Percentiles rank a stretch among this genome's conserved stretches.
phyloP scores from a whole-genome alignment of 2,113 vertebrate genomes.

The Marmota monax region DNA sequence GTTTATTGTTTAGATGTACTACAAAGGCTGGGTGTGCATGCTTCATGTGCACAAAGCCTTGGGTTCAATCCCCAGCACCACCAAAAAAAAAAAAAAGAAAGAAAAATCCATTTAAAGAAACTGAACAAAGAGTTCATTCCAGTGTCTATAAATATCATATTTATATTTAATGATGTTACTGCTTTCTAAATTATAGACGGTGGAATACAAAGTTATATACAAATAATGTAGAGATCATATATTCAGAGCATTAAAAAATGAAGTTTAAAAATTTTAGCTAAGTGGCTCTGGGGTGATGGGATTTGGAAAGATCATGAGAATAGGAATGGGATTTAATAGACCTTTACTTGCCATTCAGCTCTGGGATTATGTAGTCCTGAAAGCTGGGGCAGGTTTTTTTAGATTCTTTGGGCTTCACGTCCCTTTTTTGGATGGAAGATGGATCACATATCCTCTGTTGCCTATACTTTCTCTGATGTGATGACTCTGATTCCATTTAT shows the following conservation, averaged over 20 bases:
- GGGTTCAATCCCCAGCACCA: too few species aligned
- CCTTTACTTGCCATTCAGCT: not conserved
- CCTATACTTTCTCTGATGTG: not conserved
- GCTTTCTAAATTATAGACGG: not conserved
- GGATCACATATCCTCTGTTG: not conserved
- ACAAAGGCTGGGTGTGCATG: not conserved
- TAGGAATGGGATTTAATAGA: not conserved
- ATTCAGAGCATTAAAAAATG: not conserved
- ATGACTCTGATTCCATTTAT: not conserved
- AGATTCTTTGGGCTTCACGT: too few species aligned
- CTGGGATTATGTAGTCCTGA: not conserved
- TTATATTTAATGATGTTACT: not conserved
- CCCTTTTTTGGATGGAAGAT: not conserved
- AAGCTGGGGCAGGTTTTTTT: not conserved
- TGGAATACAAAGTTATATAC: not conserved
- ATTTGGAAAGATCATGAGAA: too few species aligned
- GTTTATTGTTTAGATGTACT: not conserved
- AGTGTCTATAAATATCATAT: not conserved
- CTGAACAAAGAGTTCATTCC: conserved; percentile 45
- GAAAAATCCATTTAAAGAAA: not conserved
- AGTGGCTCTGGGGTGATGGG: not conserved
- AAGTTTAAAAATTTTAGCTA: not conserved
- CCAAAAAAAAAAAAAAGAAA: too few species aligned
- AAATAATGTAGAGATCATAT: not conserved
- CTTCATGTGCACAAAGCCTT: too few species aligned